These are phyloP conservation scores for Eristalis arbustorum DNA, from an alignment of 2,888 invertebrate genomes.

Conservation along the genomic window DNA sequence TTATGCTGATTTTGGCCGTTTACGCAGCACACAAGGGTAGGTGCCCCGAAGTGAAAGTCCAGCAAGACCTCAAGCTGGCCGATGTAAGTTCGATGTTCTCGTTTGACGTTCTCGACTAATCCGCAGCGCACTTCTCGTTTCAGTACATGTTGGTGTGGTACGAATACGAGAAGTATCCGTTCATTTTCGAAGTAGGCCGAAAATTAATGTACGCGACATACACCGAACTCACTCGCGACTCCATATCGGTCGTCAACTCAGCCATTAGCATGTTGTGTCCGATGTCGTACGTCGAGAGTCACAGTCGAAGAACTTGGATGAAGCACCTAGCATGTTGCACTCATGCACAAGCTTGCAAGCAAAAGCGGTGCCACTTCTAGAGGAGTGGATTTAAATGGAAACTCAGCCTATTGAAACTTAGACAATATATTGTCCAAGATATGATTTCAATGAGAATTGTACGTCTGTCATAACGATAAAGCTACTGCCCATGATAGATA, in stretches of 20 bases:
- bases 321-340: too few relatives aligned
- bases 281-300: too few relatives aligned
- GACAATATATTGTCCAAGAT: too few relatives aligned
- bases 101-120: background rate
- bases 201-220: conserved; percentile 88
- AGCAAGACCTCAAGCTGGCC: conserved; percentile 83
- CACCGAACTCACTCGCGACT: conserved; percentile 79
- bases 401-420: too few relatives aligned
- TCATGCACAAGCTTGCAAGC: too few relatives aligned
- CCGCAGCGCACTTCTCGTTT: conserved; percentile 11
- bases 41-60: conserved; percentile 84
- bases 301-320: too few relatives aligned
- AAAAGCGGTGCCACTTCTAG: too few relatives aligned
- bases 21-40: conserved; percentile 79
- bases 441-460: too few relatives aligned
- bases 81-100: conserved; percentile 75
- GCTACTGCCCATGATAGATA: too few relatives aligned
- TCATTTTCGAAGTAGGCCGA: conserved; percentile 86
- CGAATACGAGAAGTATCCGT: conserved; percentile 88
- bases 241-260: conserved; percentile 81
- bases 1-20: conserved; percentile 13
- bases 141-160: conserved; percentile 90
- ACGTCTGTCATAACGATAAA: too few relatives aligned
- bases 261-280: conserved; percentile 76
- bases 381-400: too few relatives aligned